Conservation (phyloP, 2,797 vertebrate genomes). For the Gymnodraco acuticeps region DNA sequence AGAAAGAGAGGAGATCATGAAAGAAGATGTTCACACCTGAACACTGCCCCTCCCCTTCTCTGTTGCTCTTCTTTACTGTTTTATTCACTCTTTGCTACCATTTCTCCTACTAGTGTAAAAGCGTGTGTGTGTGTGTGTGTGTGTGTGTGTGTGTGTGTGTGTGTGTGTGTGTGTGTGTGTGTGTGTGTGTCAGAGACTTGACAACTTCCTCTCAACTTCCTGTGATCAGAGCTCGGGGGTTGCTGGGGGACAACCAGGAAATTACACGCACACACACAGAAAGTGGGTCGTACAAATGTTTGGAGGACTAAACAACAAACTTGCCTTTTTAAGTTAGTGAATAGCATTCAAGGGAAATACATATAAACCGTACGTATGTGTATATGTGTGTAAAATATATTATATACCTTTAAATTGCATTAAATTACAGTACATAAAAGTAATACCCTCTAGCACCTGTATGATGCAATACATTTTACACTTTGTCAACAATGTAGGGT, state of each 20-base stretch:
- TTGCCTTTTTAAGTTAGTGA: not conserved
- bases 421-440: not conserved
- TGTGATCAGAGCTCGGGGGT: slow-evolving; percentile 73
- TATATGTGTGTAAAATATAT: not conserved
- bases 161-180: slow-evolving; percentile 2
- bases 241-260: slow-evolving; percentile 71
- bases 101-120: slow-evolving; percentile 48
- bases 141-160: not conserved
- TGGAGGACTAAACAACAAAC: slow-evolving; percentile 9
- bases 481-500: not conserved
- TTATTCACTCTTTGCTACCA: slow-evolving; percentile 18
- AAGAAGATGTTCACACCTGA: slow-evolving; percentile 42
- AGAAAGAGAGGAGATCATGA: slow-evolving; percentile 22
- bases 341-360: not conserved
- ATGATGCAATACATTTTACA: not conserved
- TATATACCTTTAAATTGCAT: not conserved
- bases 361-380: not conserved
- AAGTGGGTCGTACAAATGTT: slow-evolving; percentile 14
- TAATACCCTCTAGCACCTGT: not conserved
- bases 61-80: slow-evolving; percentile 22
- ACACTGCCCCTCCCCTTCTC: slow-evolving; percentile 2
- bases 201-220: slow-evolving; percentile 77
- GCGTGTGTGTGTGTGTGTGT: slow-evolving; percentile 28
- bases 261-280: slow-evolving; percentile 37
- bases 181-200: slow-evolving; percentile 37